A percentile compares a stretch with the other conserved stretches of the same genome.
phyloP scores from a whole-genome alignment of 1,140 invertebrate species.

The Pantala flavescens region DNA sequence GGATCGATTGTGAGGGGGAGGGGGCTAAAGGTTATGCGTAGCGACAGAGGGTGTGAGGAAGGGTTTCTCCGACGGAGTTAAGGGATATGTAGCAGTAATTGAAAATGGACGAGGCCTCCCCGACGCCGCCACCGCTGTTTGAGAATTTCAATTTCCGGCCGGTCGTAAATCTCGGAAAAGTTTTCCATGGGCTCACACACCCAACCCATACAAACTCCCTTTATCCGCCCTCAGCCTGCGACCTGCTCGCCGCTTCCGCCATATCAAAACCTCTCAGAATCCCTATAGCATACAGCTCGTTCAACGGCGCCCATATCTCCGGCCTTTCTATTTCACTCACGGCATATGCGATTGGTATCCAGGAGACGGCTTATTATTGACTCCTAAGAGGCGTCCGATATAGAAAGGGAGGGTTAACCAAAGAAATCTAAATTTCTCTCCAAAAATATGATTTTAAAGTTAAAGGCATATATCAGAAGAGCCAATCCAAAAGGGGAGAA shows the following conservation, averaged over 20 bases:
- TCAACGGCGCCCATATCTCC: background rate
- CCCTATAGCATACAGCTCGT: background rate
- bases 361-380: background rate
- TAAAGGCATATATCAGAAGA: no score
- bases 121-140: background rate
- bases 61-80: conserved; percentile 3
- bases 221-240: background rate
- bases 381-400: background rate
- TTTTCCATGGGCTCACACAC: background rate
- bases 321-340: background rate
- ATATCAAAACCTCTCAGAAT: background rate
- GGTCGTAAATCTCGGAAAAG: conserved; percentile 8
- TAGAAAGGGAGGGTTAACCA: background rate
- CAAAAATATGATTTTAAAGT: no score
- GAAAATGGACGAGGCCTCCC: conserved; percentile 6
- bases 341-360: background rate
- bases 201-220: background rate
- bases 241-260: background rate
- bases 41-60: background rate
- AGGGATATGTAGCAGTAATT: conserved; percentile 9
- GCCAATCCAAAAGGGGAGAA: no score
- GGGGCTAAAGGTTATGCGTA: background rate
- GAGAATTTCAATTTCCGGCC: conserved; percentile 8
- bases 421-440: no score
- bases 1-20: background rate